Conservation (phyloP, 2,797 vertebrate genomes). For the Pitangus sulphuratus region DNA sequence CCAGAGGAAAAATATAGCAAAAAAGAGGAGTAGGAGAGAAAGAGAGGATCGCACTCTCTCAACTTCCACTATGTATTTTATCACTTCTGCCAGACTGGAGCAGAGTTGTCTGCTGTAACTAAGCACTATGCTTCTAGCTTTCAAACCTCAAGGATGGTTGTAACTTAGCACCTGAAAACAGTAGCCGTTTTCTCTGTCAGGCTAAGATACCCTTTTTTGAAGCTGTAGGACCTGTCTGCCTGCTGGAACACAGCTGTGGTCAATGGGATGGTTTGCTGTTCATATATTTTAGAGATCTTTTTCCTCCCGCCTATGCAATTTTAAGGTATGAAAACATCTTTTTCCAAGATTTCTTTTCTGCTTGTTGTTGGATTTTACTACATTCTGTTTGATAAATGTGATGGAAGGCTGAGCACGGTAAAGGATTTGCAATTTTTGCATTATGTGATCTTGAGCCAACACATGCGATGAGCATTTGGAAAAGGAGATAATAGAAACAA, state of each 20-base stretch:
- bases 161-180: background rate
- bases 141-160: background rate
- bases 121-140: background rate
- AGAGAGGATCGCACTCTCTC: background rate
- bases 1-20: constrained; percentile 36
- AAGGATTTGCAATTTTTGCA: constrained; percentile 7
- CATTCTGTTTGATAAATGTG: background rate
- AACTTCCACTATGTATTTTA: background rate
- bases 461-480: background rate
- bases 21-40: constrained; percentile 29
- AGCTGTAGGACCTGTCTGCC: background rate
- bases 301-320: background rate
- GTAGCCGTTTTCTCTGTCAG: constrained; percentile 17
- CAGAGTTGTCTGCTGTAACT: constrained; percentile 13
- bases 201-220: background rate
- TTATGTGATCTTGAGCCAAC: constrained; percentile 27
- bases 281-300: background rate
- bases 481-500: constrained; percentile 30
- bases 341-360: background rate
- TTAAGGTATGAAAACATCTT: background rate
- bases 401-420: background rate
- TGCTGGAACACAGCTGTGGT: background rate
- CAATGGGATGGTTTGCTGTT: background rate
- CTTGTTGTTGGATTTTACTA: constrained; percentile 1
- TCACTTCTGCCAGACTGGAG: constrained; percentile 23